Evolutionary conservation across 2,888 invertebrate species (phyloP), one percentile per base, ranked within the genome.

Genomic region (Lingula anatina): DNA sequence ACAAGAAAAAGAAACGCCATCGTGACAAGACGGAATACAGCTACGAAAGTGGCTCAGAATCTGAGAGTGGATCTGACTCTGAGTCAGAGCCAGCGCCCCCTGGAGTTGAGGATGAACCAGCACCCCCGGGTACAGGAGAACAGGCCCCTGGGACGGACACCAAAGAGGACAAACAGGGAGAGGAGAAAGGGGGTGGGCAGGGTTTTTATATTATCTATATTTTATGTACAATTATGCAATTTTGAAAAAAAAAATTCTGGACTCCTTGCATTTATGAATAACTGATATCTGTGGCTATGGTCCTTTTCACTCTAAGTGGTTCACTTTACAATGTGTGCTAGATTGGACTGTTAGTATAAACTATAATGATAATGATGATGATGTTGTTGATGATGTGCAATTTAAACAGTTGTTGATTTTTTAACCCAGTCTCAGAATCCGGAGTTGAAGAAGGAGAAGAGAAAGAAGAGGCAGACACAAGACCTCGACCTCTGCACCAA

Each of bases 401-500:
- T n/a, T n/a, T n/a, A n/a, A n/a, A n/a, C n/a, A n/a, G n/a, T n/a
- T n/a, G n/a, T n/a, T n/a, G n/a, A n/a, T n/a, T n/a, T n/a, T n/a
- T n/a, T n/a, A n/a, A n/a, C n/a, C n/a, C n/a, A n/a, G n/a, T n/a
- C n/a, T n/a, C n/a, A n/a, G n/a, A n/a, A n/a, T n/a, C n/a, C n/a
- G n/a, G n/a, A n/a, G n/a, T n/a, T 12, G 56, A 55, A n/a, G 54
- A 57, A 21, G 62, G 60, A 15, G 66, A 60, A 23, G 54, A 54
- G 35, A 54, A 50, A 23, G 60, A 65, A 36, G 59, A 51, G 28
- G 39, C 28, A 4, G 51, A 49, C 28, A 59, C 55, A 5, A 67
- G 62, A 43, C 78, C 79, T 0, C 59, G 73, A 49, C 65, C 90
- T 2, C 80, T 96, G 38, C 97, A 99, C 76, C 91, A 92, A 70